These are phyloP conservation scores for Microtus montanus DNA, from an alignment of 2,113 vertebrate species.

Conservation along the genomic window DNA sequence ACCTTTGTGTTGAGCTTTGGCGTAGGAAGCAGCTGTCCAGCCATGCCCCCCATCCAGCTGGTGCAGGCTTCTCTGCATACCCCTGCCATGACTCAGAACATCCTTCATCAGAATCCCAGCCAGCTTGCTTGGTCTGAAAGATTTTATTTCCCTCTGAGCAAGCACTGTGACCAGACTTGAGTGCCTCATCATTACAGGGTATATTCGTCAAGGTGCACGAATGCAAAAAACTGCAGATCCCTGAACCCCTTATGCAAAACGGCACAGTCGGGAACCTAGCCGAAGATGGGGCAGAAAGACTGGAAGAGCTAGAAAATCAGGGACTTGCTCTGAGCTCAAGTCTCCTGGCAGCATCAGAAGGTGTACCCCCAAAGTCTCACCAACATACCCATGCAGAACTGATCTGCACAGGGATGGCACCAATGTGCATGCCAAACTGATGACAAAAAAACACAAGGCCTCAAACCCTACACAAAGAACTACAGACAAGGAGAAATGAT, in stretches of 20 bases:
- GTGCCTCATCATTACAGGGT: neutral
- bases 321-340: too few relatives aligned
- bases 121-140: slow-evolving; percentile 20
- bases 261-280: neutral
- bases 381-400: too few relatives aligned
- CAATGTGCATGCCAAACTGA: neutral
- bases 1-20: slow-evolving; percentile 42
- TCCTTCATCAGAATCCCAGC: slow-evolving; percentile 47
- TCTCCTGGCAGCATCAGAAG: neutral
- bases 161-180: neutral
- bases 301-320: neutral
- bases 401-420: neutral
- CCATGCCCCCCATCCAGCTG: slow-evolving; percentile 23
- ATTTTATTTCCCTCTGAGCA: slow-evolving; percentile 2
- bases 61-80: slow-evolving; percentile 3
- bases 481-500: neutral
- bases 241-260: neutral
- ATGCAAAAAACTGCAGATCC: neutral
- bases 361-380: neutral
- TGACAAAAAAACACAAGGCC: neutral
- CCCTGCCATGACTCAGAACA: slow-evolving; percentile 53
- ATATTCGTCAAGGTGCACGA: neutral
- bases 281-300: neutral
- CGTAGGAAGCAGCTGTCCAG: slow-evolving; percentile 63
- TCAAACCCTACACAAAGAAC: neutral